Conservation (phyloP, 1,140 invertebrate genomes). For the roundworm (Caenorhabditis elegans) region WBcel235 BX284606.5:4125501-4126000, state of each 20-base stretch:
- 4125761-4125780: background rate
- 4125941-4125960: background rate
- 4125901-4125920: slow-evolving; percentile 28
- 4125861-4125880: slow-evolving; percentile 26
- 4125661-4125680: slow-evolving; percentile 10
- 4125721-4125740: background rate
- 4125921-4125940: slow-evolving; percentile 11
- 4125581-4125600: background rate
- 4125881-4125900: background rate
- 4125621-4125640: background rate
- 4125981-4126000: slow-evolving; percentile 38
- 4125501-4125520: background rate
- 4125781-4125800: background rate
- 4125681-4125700: background rate
- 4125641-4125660: slow-evolving; percentile 4
- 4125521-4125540: background rate
- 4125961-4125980: background rate
- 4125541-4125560: background rate
- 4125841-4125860: background rate
- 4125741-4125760: background rate
- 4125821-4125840: background rate
- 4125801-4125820: slow-evolving; percentile 21
- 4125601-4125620: slow-evolving; percentile 14
- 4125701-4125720: background rate
- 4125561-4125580: background rate